Conservation (phyloP, 2,113 vertebrate species). For the Amphiprion ocellaris region DNA sequence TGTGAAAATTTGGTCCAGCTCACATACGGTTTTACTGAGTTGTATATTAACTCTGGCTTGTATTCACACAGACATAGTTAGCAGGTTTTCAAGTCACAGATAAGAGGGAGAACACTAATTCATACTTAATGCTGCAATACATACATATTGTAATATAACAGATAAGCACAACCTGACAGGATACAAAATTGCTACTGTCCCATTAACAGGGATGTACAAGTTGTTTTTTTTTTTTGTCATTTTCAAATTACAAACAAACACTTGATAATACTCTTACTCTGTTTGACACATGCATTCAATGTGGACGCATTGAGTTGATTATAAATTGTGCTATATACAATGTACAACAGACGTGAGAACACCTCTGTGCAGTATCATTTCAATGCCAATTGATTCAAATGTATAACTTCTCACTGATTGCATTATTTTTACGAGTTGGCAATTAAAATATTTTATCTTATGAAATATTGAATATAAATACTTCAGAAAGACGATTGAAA, state of each 20-base stretch:
- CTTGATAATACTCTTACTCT: neutral
- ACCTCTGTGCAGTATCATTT: too few relatives aligned
- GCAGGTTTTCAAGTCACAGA: neutral
- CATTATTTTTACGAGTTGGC: too few relatives aligned
- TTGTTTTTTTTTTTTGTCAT: neutral
- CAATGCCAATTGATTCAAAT: too few relatives aligned
- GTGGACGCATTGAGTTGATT: too few relatives aligned
- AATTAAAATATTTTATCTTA: too few relatives aligned
- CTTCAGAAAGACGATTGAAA: too few relatives aligned
- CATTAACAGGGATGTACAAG: neutral
- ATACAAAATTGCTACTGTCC: too few relatives aligned
- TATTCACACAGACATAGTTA: neutral
- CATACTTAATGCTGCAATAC: neutral
- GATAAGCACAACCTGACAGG: neutral
- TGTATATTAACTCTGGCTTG: slow-evolving; percentile 24
- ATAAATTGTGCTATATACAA: too few relatives aligned
- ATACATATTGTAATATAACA: neutral
- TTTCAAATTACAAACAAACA: too few relatives aligned
- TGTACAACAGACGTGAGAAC: too few relatives aligned
- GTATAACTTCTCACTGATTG: too few relatives aligned
- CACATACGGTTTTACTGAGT: slow-evolving; percentile 8
- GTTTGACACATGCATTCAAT: neutral
- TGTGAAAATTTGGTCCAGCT: slow-evolving; percentile 21
- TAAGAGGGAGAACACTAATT: slow-evolving; percentile 9
- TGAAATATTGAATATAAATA: too few relatives aligned